phyloP scores from a whole-genome alignment of 1,140 invertebrate genomes.

The Ruditapes philippinarum region DNA sequence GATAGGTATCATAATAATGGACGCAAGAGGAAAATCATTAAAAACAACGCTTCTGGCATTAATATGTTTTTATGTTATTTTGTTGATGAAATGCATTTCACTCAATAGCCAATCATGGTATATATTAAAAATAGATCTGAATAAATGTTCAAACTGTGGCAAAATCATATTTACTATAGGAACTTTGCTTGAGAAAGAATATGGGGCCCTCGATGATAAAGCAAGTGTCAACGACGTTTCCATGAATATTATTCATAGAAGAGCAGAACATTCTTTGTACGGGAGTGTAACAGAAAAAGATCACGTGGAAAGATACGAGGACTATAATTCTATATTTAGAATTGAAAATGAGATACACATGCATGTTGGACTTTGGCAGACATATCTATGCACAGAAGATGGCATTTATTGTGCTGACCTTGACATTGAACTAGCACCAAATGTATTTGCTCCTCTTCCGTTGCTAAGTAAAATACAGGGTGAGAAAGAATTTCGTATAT shows the following conservation, averaged over 20 bases:
- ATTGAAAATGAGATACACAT: slow-evolving; percentile 9
- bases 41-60: background rate
- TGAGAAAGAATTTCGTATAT: too few relatives aligned
- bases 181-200: background rate
- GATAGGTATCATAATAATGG: too few relatives aligned
- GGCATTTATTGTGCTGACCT: background rate
- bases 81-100: background rate
- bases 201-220: background rate
- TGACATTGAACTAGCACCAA: background rate
- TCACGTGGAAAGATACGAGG: background rate
- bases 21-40: background rate
- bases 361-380: background rate
- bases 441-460: background rate
- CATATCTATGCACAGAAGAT: background rate
- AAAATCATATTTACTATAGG: background rate
- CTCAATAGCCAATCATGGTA: background rate
- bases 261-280: background rate
- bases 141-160: slow-evolving; percentile 17
- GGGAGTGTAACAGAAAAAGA: too few relatives aligned
- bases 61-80: background rate
- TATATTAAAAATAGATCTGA: background rate
- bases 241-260: background rate
- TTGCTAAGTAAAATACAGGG: background rate
- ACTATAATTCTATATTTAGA: background rate
- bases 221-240: background rate